phyloP scores from a whole-genome alignment of 2,797 vertebrate genomes.

The Eulemur albifrons region DNA sequence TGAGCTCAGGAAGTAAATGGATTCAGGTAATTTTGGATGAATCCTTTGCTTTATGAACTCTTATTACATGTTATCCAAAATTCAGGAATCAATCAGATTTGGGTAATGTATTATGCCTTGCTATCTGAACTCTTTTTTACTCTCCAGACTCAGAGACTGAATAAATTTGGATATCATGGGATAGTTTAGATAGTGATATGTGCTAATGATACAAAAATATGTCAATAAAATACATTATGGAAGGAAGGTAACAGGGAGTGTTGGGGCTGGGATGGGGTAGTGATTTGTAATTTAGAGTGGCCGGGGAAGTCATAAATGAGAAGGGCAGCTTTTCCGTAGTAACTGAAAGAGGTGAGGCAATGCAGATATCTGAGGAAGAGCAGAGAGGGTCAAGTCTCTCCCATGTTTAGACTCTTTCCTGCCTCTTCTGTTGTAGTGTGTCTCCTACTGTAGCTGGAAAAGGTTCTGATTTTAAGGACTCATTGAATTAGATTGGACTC shows the following conservation, averaged over 20 bases:
- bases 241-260: background rate
- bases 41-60: slow-evolving; percentile 6
- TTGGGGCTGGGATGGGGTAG: background rate
- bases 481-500: background rate
- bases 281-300: background rate
- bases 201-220: background rate
- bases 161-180: background rate
- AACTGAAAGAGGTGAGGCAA: background rate
- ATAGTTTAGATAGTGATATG: background rate
- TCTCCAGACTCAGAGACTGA: background rate
- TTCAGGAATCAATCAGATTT: background rate
- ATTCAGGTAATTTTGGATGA: background rate
- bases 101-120: background rate
- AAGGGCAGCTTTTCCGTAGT: background rate
- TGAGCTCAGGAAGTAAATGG: background rate
- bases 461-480: background rate
- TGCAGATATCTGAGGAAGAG: background rate
- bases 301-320: background rate
- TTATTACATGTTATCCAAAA: background rate
- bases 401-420: background rate
- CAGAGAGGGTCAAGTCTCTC: background rate
- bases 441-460: background rate
- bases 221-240: background rate
- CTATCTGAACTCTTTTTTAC: background rate
- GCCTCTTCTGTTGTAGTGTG: background rate